Conservation (phyloP, 2,888 invertebrate species). For the Anoncus sp. region DNA sequence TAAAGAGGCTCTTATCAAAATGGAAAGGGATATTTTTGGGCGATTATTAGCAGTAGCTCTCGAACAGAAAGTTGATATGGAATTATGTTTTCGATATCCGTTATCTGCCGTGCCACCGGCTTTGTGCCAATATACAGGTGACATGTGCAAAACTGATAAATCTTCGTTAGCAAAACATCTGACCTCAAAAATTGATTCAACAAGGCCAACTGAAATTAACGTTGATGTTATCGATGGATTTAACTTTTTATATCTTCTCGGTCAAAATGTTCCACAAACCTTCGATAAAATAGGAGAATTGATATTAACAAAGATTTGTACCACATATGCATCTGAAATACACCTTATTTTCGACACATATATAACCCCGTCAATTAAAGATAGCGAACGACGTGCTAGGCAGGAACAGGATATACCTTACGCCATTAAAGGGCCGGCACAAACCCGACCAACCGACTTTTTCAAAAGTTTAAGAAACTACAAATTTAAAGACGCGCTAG, state of each 20-base stretch:
- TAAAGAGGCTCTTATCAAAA: slow-evolving; percentile 65
- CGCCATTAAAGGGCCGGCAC: background rate
- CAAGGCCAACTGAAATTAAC: slow-evolving; percentile 53
- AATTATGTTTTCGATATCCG: slow-evolving; percentile 72
- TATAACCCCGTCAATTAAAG: background rate
- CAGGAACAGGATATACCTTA: background rate
- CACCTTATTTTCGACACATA: slow-evolving; percentile 72
- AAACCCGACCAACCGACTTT: background rate
- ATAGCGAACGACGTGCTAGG: background rate
- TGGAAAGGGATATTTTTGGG: slow-evolving; percentile 73
- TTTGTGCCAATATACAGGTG: slow-evolving; percentile 46
- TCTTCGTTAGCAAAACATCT: slow-evolving; percentile 48
- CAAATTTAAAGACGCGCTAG: background rate
- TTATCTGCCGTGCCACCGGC: slow-evolving; percentile 59
- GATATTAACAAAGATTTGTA: slow-evolving; percentile 72
- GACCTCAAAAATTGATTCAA: slow-evolving; percentile 50
- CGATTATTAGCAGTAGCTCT: slow-evolving; percentile 71
- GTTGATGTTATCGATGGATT: slow-evolving; percentile 73
- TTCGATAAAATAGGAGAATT: slow-evolving; percentile 73
- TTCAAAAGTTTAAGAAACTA: background rate
- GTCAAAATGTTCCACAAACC: slow-evolving; percentile 69
- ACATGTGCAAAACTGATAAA: slow-evolving; percentile 59
- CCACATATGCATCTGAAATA: slow-evolving; percentile 67
- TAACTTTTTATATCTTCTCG: slow-evolving; percentile 69
- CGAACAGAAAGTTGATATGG: slow-evolving; percentile 72